phyloP scores from a whole-genome alignment of 2,113 vertebrate species.

The Chlorodrepanis virens region DNA sequence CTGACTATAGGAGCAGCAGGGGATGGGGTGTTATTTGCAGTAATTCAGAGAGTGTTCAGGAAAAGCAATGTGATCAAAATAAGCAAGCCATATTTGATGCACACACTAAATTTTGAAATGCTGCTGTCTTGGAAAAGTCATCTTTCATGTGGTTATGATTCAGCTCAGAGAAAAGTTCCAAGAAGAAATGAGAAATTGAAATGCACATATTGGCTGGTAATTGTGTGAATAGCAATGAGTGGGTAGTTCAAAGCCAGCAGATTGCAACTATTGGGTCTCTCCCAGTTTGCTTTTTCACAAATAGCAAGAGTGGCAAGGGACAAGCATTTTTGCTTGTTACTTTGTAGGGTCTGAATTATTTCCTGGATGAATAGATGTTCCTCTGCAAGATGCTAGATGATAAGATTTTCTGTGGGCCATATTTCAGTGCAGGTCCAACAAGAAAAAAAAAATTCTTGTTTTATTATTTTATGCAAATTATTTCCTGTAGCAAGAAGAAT shows the following conservation, averaged over 20 bases:
- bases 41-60: neutral
- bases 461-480: conserved; percentile 7
- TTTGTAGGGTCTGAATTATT: neutral
- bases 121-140: conserved; percentile 30
- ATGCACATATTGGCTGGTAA: conserved; percentile 21
- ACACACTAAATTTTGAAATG: conserved; percentile 1
- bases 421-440: neutral
- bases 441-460: neutral
- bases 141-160: conserved; percentile 45
- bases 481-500: conserved; percentile 5
- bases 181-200: conserved; percentile 31
- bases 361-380: neutral
- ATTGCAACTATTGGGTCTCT: neutral
- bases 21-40: neutral
- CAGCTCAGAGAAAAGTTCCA: conserved; percentile 31
- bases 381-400: neutral
- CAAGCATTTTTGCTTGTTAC: neutral
- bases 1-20: neutral
- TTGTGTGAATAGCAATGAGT: conserved; percentile 25
- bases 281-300: conserved; percentile 2
- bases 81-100: neutral
- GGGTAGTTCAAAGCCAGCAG: conserved; percentile 35
- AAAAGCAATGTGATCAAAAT: neutral
- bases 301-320: neutral
- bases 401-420: neutral